These are phyloP conservation scores for Anomalospiza imberbis DNA, from an alignment of 2,797 vertebrate species.

Conservation along the genomic window DNA sequence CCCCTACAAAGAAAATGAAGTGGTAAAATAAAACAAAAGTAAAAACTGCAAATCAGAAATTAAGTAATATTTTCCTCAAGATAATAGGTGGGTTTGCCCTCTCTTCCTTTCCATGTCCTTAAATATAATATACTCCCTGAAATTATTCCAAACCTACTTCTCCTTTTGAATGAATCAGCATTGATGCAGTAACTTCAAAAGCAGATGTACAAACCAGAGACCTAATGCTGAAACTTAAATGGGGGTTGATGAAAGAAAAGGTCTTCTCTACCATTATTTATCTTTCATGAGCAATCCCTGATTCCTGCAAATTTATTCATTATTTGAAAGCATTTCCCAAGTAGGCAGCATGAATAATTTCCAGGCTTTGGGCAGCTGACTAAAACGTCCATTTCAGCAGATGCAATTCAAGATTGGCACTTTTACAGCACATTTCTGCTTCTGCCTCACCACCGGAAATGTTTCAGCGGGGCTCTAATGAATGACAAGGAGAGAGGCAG, in stretches of 20 bases:
- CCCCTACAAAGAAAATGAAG: background rate
- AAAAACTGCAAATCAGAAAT: background rate
- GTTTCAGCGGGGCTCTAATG: background rate
- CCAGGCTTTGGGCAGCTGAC: conserved; percentile 22
- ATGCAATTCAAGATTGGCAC: background rate
- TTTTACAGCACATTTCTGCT: background rate
- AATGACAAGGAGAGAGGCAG: background rate
- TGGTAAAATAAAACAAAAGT: background rate
- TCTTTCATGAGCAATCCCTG: background rate
- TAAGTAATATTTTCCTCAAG: background rate
- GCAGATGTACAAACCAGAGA: background rate
- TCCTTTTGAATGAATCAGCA: background rate
- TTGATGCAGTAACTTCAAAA: conserved; percentile 6
- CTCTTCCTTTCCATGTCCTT: background rate
- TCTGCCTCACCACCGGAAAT: background rate
- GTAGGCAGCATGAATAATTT: conserved; percentile 10
- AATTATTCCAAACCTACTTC: background rate
- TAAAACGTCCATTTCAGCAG: background rate
- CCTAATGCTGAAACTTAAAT: background rate
- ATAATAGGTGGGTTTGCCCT: background rate
- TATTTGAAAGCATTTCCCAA: conserved; percentile 38
- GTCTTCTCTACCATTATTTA: background rate
- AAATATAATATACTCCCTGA: background rate
- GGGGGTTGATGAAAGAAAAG: background rate
- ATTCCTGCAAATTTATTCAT: conserved; percentile 26